These are phyloP conservation scores for Ephestia elutella DNA, from an alignment of 1,140 invertebrate genomes.

Conservation along the genomic window DNA sequence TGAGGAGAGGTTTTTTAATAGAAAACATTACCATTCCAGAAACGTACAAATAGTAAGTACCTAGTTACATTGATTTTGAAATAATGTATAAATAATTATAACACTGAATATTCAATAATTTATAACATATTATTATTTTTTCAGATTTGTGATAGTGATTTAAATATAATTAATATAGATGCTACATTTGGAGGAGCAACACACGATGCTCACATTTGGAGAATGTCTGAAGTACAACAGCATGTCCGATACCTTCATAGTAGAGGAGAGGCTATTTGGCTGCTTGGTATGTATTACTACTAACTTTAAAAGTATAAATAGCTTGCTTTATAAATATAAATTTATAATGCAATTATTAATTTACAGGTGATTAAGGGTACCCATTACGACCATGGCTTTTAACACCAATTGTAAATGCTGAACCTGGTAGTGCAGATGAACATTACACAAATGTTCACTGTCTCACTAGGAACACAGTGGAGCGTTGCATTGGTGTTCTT, in stretches of 20 bases:
- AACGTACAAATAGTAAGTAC: constrained; percentile 15
- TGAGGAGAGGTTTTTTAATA: constrained; percentile 15
- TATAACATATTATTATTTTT: constrained; percentile 8
- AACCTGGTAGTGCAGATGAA: constrained; percentile 14
- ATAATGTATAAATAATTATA: not conserved
- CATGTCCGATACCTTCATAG: not conserved
- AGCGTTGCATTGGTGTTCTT: constrained; percentile 27
- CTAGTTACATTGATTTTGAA: not conserved
- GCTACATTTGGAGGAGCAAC: no score
- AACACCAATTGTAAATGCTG: constrained; percentile 24
- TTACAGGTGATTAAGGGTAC: constrained; percentile 29
- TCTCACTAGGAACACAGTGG: constrained; percentile 22
- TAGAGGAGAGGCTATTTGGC: constrained; percentile 8
- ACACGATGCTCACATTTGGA: no score
- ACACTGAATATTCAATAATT: no score
- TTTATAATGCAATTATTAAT: constrained; percentile 5
- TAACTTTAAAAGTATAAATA: no score
- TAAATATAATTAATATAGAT: constrained; percentile 15
- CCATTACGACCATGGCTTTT: constrained; percentile 25
- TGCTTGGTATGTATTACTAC: constrained; percentile 10
- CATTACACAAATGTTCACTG: constrained; percentile 16
- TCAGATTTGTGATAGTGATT: constrained; percentile 24
- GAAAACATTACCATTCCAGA: constrained; percentile 17
- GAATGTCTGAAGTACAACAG: no score
- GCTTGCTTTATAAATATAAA: not conserved